Conservation (phyloP, 2,797 vertebrate genomes). For the Esox lucius region DNA sequence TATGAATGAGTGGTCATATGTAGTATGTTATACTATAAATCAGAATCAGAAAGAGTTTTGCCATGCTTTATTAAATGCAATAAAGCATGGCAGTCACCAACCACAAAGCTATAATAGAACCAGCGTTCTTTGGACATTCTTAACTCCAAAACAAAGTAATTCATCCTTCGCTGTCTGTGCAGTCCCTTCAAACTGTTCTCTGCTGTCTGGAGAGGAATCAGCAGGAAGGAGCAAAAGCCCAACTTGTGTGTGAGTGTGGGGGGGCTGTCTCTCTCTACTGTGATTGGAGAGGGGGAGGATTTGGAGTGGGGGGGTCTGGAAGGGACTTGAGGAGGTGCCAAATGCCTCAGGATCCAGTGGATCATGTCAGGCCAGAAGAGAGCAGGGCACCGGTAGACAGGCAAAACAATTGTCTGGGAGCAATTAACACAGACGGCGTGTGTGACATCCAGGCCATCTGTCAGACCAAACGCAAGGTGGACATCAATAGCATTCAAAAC, state of each 20-base stretch:
- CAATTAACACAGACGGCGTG: conserved; percentile 55
- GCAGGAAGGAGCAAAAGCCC: conserved; percentile 72
- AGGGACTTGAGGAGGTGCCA: conserved; percentile 65
- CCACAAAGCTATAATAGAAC: no score
- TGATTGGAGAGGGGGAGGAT: conserved; percentile 28
- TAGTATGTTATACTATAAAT: conserved; percentile 52
- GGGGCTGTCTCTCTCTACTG: conserved; percentile 19
- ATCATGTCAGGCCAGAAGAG: conserved; percentile 66
- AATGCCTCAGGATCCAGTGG: conserved; percentile 65
- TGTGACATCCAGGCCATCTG: conserved; percentile 64
- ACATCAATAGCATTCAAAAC: conserved; percentile 48
- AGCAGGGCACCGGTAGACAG: conserved; percentile 39
- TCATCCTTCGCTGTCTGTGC: conserved; percentile 47
- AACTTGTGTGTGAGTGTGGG: conserved; percentile 35
- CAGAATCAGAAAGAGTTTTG: no score
- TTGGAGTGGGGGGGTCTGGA: conserved; percentile 23
- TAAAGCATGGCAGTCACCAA: conserved; percentile 7
- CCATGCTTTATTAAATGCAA: no score
- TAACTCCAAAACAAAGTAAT: conserved; percentile 34
- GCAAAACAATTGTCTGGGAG: conserved; percentile 53
- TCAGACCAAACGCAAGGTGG: conserved; percentile 51
- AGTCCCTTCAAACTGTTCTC: conserved; percentile 60
- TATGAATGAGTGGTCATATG: conserved; percentile 34
- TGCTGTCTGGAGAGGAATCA: conserved; percentile 70
- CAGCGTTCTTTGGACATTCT: neutral